These are phyloP conservation scores for Zelleria hepariella DNA, from an alignment of 2,888 invertebrate genomes.

Conservation along the genomic window DNA sequence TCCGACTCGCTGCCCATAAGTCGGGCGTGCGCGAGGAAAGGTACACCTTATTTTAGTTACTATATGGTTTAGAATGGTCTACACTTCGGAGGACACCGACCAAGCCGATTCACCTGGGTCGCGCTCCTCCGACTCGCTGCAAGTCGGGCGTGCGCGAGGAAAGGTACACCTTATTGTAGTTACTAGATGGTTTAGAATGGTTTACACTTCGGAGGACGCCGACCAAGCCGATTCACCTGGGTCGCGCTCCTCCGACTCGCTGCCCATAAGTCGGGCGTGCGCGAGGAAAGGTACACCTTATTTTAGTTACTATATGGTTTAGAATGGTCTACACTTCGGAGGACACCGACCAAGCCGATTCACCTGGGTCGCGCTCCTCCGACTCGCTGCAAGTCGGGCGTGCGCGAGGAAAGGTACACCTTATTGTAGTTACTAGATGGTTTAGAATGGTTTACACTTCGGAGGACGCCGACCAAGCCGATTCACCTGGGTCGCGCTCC, in stretches of 20 bases:
- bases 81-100: too few relatives aligned
- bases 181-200: too few relatives aligned
- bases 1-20: constrained; percentile 56
- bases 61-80: too few relatives aligned
- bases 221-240: constrained; percentile 40
- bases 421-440: not conserved
- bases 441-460: too few relatives aligned
- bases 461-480: too few relatives aligned
- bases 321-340: too few relatives aligned
- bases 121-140: constrained; percentile 51
- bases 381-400: constrained; percentile 49
- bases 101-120: constrained; percentile 36
- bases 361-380: constrained; percentile 40
- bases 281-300: not conserved
- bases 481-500: constrained; percentile 37
- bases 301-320: not conserved
- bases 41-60: not conserved
- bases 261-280: constrained; percentile 48
- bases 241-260: constrained; percentile 48
- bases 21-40: constrained; percentile 24
- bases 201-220: too few relatives aligned
- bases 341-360: too few relatives aligned
- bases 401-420: constrained; percentile 13
- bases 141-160: constrained; percentile 28
- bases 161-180: not conserved